Base-by-base conservation (phyloP, 53 echinoderm and acorn worm species). In the Holothuria scabra region DNA sequence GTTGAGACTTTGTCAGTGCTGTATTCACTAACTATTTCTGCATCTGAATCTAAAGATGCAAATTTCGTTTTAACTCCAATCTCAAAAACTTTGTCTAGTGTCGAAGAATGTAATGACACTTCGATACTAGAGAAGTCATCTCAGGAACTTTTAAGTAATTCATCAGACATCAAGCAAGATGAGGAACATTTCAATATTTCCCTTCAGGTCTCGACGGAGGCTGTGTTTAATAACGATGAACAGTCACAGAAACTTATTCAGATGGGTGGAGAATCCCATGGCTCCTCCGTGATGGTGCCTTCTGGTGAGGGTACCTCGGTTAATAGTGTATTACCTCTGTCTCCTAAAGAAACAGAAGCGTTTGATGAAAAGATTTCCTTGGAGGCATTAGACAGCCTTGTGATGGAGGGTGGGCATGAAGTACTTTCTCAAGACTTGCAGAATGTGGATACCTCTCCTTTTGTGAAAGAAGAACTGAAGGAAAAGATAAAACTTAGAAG, bases 391-490 rank as follows among this genome's bases (percentile, higher is more conserved):
- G 56, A 56, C 56, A 57, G 18, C 18, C 52, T 52, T 52, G 52
- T 28, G 56, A 52, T 32, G 25, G 31, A 30, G 5, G 2, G 55
- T 29, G 29, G 32, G 14, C 23, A 10, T 31, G 56, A 52, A 58
- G 57, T 16, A 2, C 52, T 52, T 18, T 78, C 76, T 61, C 64
- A 91, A 14, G 91, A 89, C 30, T 61, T 80, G 76, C 65, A 38
- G 25, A 86, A 90, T 60, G 83, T 94, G 26, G 95, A 94, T 59
- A 79, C 93, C 22, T 84, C 67, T 35, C 87, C 89, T 18, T 71
- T 93, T 10, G 87, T 95, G 38, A 95, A 95, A 78, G 89, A 93
- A 59, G 95, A 95, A 46, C 46, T 95, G 58, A 88, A 93, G 44
- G 70, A 95, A 32, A 82, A 76, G 58, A 95, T 95, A 55, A 71